Conservation (phyloP, 2,113 vertebrate genomes). For the Pedetes capensis region DNA sequence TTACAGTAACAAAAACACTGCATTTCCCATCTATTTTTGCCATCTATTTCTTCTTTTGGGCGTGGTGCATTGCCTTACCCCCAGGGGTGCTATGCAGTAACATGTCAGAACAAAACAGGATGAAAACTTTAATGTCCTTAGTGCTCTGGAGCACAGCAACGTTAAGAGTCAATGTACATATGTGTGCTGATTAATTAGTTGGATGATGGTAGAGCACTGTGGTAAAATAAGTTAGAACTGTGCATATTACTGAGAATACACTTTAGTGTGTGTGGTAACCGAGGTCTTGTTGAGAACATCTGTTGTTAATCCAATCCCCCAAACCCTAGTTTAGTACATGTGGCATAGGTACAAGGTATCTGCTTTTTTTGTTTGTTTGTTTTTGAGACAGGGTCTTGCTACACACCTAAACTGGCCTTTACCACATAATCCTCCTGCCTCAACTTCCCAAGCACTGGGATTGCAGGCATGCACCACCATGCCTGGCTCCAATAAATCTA, state of each 20-base stretch:
- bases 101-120: not conserved
- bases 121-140: not conserved
- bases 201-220: not conserved
- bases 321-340: not conserved
- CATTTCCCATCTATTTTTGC: not conserved
- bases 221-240: not conserved
- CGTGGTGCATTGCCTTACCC: not conserved
- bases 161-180: not conserved
- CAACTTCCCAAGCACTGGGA: no score
- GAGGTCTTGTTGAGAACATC: not conserved
- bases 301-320: not conserved
- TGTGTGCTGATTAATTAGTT: not conserved
- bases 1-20: not conserved
- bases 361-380: no score
- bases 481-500: no score
- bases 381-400: no score
- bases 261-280: not conserved
- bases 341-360: not conserved
- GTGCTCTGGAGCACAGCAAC: not conserved
- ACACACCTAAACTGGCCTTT: no score
- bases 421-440: no score
- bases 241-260: not conserved
- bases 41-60: not conserved
- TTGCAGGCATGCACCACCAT: no score
- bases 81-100: not conserved